Base-by-base conservation (phyloP, 1,140 invertebrate species). In the Diabrotica undecimpunctata region DNA sequence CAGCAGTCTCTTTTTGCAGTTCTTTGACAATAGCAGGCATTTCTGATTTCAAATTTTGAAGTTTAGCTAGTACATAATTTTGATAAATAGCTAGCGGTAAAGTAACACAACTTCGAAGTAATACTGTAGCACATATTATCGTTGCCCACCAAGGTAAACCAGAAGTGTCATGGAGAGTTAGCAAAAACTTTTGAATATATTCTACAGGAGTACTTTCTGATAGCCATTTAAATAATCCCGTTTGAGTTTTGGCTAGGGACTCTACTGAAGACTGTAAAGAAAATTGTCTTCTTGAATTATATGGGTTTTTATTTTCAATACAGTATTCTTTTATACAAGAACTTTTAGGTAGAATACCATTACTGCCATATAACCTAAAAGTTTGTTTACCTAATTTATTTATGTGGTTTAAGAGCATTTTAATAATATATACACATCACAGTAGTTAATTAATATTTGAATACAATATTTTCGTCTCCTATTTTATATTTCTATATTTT, bases 81-180 rank as follows among this genome's bases (percentile, higher is more conserved):
- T 90, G 88, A 77, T 92, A 90, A 39, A 94, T 72, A 53, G 88
- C 83, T 46, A 95, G 72, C 4, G 93, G 93, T 14, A 95, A 73
- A 12, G 91, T 93, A 54, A 94, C 79, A 11, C 81, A 38, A 10
- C 81, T 78, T 73, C 92, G 81, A 51, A 92, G 74, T 7, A 87
- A 61, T 59, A 92, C 73, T 7, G 92, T 92, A 8, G 87, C 83
- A 2, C 90, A 65, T 5, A 91, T 73, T 64, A 95, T 91, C 11
- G 88, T 85, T 0, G 84, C 84, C 90, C 92, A 95, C 93, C 93
- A 96, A 52, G 92, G 89, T 14, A 94, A 75, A 6, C 90, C 90
- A 6, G 85, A 86, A 6, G 74, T 72, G 63, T 88, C 84, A 78
- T 95, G 93, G 38, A 93, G 77, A 61, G 79, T 76, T 53, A 88